Evolutionary conservation across 2,888 invertebrate species (phyloP), one percentile per base, ranked within the genome.

Genomic region (Trimorus sp.): DNA sequence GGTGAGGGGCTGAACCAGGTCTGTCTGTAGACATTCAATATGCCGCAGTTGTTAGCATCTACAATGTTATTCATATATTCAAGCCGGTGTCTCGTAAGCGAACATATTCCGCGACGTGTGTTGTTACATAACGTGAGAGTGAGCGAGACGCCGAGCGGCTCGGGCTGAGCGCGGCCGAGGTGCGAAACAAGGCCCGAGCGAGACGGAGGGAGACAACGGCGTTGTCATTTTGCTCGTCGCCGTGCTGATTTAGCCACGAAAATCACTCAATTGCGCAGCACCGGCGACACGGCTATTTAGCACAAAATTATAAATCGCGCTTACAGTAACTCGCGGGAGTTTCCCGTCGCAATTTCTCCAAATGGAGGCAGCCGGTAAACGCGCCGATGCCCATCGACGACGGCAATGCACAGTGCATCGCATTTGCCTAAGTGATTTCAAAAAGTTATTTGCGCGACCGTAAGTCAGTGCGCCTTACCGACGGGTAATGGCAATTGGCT

Each of bases 61-160:
- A 85, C 88, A 91, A 91, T 91, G 88, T 89, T 91, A 91, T 91
- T 91, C 91, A 91, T 91, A 89, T 90, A 91, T 91, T 89, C 90
- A 87, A 87, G 83, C 86, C 85, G 77, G 84, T 79, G 79, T 85
- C 85, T 83, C 77, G 82, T 84, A 73, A 79, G 84, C 85, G 84
- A 83, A 83, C 84, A 84, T 86, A 83, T 83, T 83, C 87, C 85
- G 83, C 86, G 85, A 85, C 84, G 83, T 85, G 71, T 84, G 84
- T 86, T 84, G 84, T 84, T 79, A 84, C 77, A 80, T 74, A 66
- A 78, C 76, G 77, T 81, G 71, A 77, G 82, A 75, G 83, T 69
- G 81, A 82, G 84, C 54, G 82, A 70, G 82, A 85, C 69, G 71
- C 79, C 78, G 82, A 45, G 68, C 77, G 73, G 80, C 78, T 73